Conservation (phyloP, 2,113 vertebrate genomes). For the Okapia johnstoni region DNA sequence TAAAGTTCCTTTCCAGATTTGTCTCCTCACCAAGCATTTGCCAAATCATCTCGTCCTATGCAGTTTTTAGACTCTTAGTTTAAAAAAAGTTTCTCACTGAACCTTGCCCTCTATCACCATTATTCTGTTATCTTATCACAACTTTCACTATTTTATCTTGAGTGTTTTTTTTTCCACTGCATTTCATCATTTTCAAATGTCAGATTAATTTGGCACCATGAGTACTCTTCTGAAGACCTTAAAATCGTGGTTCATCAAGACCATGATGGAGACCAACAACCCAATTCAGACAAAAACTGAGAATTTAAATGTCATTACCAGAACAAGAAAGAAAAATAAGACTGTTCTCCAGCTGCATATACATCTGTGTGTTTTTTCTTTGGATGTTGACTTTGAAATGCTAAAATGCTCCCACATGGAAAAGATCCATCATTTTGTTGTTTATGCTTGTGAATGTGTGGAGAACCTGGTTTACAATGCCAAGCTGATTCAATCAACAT, state of each 20-base stretch:
- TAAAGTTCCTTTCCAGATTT: not conserved
- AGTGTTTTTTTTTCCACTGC: not conserved
- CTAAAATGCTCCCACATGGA: slow-evolving; percentile 16
- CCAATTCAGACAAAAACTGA: slow-evolving; percentile 9
- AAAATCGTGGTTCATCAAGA: not conserved
- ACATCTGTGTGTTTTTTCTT: slow-evolving; percentile 40
- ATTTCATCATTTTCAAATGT: slow-evolving; percentile 39
- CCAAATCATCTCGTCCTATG: not conserved
- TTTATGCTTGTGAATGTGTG: not conserved
- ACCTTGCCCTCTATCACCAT: not conserved
- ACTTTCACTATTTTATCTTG: slow-evolving; percentile 27
- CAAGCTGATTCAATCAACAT: not conserved
- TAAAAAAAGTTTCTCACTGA: not conserved
- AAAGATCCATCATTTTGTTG: not conserved
- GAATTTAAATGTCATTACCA: not conserved
- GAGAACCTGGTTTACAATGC: not conserved
- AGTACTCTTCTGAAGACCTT: not conserved
- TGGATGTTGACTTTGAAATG: slow-evolving; percentile 60
- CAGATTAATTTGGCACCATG: slow-evolving; percentile 31
- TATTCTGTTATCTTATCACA: slow-evolving; percentile 31
- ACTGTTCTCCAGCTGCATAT: slow-evolving; percentile 33
- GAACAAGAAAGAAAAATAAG: not conserved
- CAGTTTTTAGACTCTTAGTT: not conserved
- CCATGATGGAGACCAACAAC: not conserved
- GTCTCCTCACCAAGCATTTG: not conserved